Base-by-base conservation (phyloP, 2,797 vertebrate species). In the Chaetodon trifasciatus region DNA sequence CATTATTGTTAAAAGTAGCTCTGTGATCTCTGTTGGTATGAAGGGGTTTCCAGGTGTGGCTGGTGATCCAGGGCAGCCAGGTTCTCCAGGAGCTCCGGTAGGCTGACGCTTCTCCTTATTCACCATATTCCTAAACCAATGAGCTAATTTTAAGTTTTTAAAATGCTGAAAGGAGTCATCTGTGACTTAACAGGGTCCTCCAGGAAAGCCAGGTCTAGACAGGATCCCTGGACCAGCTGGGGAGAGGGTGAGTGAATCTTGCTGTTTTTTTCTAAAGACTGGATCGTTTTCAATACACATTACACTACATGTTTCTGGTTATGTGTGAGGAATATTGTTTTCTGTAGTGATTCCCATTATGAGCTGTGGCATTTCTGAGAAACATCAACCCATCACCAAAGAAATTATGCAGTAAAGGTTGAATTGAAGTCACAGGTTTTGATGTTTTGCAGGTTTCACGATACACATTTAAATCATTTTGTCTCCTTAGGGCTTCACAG, bases 1-100 rank as follows among this genome's bases (percentile, higher is more conserved):
- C 17, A 24, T 50, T 35, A 11, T 16, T n/a, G 11, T 75, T 60
- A 12, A 55, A 32, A 11, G 15, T 16, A 17, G 17, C 49, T 44
- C 4, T 15, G 1, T 63, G 17, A 3, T 74, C 19, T 81, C 8
- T 86, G 10, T 82, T 74, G 19, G 46, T 55, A 60, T 89, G 0
- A 76, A 97, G 96, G 96, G 96, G 10, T 82, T 88, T 71, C 70
- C 81, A 0, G 96, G 96, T 44, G 72, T 84, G n/a, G 85, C 75
- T 21, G 96, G 96, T 40, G 85, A 82, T n/a, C 70, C 42, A 1
- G 96, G 96, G 8, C 89, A 84, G 0, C 0, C 75, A 0, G 96
- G 96, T 78, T 63, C 81, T 69, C 77, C 86, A 56, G 96, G 96
- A 76, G 78, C 91, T 0, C 75, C 3, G 42, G 96, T 97, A 94